phyloP scores from a whole-genome alignment of 2,888 invertebrate genomes.

The Dorcus hopei region DNA sequence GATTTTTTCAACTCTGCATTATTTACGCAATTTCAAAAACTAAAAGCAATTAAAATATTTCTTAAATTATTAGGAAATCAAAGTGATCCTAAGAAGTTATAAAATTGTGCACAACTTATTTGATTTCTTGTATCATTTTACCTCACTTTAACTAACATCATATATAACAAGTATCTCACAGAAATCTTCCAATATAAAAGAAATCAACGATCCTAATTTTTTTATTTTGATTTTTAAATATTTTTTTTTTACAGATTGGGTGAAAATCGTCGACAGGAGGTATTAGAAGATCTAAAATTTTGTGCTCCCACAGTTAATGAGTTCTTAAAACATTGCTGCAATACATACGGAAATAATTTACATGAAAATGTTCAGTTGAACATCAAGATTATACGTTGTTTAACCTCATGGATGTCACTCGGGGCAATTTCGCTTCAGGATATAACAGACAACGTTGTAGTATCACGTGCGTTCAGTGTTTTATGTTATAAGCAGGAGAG shows the following conservation, averaged over 20 bases:
- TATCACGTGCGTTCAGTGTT: constrained; percentile 57
- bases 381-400: constrained; percentile 75
- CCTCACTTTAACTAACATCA: no score
- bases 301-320: constrained; percentile 75
- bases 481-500: constrained; percentile 31
- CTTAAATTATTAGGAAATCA: no score
- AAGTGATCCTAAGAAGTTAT: no score
- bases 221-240: background rate
- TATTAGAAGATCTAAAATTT: constrained; percentile 73
- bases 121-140: no score
- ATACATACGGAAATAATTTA: constrained; percentile 61
- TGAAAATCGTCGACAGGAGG: constrained; percentile 83
- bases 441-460: constrained; percentile 69
- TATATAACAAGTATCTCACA: no score
- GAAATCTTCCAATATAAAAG: no score
- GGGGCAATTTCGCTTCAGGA: constrained; percentile 75
- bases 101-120: no score
- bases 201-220: no score
- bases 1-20: no score
- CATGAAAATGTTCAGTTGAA: constrained; percentile 67
- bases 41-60: no score
- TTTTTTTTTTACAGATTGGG: constrained; percentile 61
- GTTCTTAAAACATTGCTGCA: constrained; percentile 75
- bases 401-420: constrained; percentile 88
- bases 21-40: no score